Evolutionary conservation across 2,113 vertebrate genomes (phyloP).

Genomic region (Phrynosoma platyrhinos): DNA sequence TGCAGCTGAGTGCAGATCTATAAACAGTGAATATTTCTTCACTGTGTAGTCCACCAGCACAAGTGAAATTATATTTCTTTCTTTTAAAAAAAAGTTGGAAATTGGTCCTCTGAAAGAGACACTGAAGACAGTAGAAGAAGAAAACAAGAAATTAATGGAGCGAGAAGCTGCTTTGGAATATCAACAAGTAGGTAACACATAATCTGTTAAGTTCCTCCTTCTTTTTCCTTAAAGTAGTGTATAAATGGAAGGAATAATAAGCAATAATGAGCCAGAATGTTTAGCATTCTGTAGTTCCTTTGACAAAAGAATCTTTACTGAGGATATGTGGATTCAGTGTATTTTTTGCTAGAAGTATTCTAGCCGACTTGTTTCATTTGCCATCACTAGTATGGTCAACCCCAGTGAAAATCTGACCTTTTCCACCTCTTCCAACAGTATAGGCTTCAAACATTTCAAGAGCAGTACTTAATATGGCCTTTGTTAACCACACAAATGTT

Average conservation of each 20-base stretch:
- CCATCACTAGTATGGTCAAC: background rate
- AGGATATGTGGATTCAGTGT: background rate
- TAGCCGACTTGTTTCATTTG: background rate
- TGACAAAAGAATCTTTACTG: background rate
- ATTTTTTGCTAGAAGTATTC: no score
- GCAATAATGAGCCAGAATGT: background rate
- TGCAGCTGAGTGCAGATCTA: background rate
- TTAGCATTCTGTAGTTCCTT: background rate
- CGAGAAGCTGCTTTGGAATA: conserved; percentile 62
- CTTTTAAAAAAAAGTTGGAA: conserved; percentile 66
- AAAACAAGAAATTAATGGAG: conserved; percentile 73
- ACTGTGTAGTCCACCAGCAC: background rate
- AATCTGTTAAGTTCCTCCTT: background rate
- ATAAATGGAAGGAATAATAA: background rate
- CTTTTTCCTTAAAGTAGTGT: background rate
- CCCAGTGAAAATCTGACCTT: background rate
- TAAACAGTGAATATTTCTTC: no score
- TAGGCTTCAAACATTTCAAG: background rate
- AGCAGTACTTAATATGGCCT: background rate
- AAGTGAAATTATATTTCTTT: conserved; percentile 30
- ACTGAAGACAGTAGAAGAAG: conserved; percentile 66
- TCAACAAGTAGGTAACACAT: conserved; percentile 60
- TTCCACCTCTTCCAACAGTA: no score
- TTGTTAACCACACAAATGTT: background rate
- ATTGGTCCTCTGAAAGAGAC: conserved; percentile 62